phyloP scores from a whole-genome alignment of 2,113 vertebrate species.

The Hippopotamus amphibius region DNA sequence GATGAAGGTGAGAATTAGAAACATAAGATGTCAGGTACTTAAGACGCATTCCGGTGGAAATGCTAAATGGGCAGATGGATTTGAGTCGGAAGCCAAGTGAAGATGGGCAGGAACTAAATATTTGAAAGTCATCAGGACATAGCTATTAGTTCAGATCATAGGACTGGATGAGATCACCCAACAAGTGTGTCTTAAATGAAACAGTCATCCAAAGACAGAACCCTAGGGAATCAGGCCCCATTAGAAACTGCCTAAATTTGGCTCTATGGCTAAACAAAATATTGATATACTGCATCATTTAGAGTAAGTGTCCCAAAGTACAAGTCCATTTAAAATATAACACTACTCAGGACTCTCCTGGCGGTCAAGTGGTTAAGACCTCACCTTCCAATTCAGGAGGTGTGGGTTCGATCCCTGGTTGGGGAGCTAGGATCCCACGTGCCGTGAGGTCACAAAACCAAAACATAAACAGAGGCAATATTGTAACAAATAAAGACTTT shows the following conservation, averaged over 20 bases:
- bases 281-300: background rate
- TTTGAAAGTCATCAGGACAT: background rate
- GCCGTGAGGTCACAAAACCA: too few relatives aligned
- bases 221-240: background rate
- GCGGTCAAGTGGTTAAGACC: too few relatives aligned
- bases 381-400: too few relatives aligned
- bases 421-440: too few relatives aligned
- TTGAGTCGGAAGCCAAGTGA: background rate
- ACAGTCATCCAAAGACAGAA: background rate
- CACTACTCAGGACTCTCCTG: background rate
- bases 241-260: background rate
- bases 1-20: background rate
- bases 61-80: background rate
- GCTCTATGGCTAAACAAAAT: background rate
- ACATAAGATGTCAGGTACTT: background rate
- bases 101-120: background rate
- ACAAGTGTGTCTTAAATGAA: background rate
- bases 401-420: too few relatives aligned
- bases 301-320: background rate
- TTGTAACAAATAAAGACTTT: too few relatives aligned
- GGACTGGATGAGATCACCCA: background rate
- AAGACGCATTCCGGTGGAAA: background rate
- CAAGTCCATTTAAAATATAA: background rate
- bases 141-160: background rate
- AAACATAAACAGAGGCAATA: too few relatives aligned